Percentiles rank a stretch among this genome's conserved stretches.
Evolutionary conservation across 1,140 invertebrate genomes (phyloP).

Genomic region (Hypsibius dujardini): DNA sequence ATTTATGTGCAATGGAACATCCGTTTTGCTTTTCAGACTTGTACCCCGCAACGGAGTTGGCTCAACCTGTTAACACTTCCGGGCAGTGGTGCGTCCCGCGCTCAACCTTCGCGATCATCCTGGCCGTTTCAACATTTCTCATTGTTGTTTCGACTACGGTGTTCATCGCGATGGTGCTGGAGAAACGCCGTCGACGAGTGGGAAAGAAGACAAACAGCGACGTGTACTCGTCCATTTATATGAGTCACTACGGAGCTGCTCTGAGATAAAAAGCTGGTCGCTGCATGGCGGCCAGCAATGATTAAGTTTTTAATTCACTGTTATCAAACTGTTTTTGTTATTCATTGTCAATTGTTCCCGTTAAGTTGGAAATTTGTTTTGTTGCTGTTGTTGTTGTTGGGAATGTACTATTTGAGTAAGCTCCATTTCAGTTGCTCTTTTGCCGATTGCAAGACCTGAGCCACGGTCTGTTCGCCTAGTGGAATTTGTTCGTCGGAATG

Average conservation of each 20-base stretch:
- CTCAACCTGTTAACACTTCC: background rate
- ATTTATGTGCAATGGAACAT: no score
- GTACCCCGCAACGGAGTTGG: background rate
- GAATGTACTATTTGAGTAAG: slow-evolving; percentile 38
- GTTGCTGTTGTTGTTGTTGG: background rate
- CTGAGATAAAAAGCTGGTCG: no score
- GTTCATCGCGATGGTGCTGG: background rate
- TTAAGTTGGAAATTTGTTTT: background rate
- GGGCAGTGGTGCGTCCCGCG: slow-evolving; percentile 8
- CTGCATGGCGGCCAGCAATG: no score
- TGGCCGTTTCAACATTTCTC: background rate
- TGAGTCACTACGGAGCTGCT: background rate
- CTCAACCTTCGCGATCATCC: background rate
- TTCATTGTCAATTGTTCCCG: background rate
- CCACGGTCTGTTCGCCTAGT: slow-evolving; percentile 90
- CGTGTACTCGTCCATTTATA: slow-evolving; percentile 9
- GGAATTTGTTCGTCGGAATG: slow-evolving; percentile 73
- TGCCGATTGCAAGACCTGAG: slow-evolving; percentile 84
- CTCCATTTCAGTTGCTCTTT: slow-evolving; percentile 94
- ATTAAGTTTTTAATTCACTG: no score
- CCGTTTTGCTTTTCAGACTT: no score
- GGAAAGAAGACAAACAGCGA: background rate
- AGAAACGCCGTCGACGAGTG: background rate
- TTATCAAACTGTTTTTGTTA: background rate
- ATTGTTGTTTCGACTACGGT: background rate